Conservation (phyloP, 2,797 vertebrate genomes). For the Bucorvus abyssinicus region DNA sequence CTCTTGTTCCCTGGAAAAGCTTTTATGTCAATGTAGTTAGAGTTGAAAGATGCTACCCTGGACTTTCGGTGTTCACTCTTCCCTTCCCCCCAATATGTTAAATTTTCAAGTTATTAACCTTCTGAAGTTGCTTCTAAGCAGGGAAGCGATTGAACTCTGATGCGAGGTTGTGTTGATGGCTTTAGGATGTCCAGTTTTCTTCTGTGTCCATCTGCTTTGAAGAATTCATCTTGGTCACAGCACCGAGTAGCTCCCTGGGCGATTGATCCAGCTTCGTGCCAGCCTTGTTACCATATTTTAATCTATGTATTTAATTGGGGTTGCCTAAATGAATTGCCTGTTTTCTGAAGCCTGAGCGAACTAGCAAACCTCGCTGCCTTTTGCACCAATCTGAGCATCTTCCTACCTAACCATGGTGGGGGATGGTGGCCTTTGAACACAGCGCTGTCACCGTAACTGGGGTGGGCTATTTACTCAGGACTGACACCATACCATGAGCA, state of each 20-base stretch:
- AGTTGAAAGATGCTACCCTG: not conserved
- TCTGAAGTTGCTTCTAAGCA: not conserved
- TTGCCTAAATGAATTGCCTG: not conserved
- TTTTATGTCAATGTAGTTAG: not conserved
- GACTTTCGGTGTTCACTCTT: not conserved
- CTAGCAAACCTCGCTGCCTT: not conserved
- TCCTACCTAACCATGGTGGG: not conserved
- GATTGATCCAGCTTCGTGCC: not conserved
- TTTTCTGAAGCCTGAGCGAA: not conserved
- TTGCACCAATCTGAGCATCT: not conserved
- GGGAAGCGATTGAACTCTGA: not conserved
- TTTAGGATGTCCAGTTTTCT: not conserved
- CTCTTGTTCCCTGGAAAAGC: not conserved
- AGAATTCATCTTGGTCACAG: not conserved
- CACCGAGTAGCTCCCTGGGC: not conserved
- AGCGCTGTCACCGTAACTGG: not conserved
- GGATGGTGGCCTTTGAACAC: not conserved
- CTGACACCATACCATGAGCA: not conserved
- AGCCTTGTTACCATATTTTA: not conserved
- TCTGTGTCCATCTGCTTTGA: not conserved
- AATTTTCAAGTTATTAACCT: not conserved
- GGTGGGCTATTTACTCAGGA: not conserved
- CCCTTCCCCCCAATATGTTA: not conserved
- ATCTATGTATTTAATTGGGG: not conserved
- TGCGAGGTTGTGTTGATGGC: not conserved